Percentiles rank a stretch among this genome's conserved stretches.
phyloP scores from a whole-genome alignment of 2,113 vertebrate species.

The Callipepla californica region DNA sequence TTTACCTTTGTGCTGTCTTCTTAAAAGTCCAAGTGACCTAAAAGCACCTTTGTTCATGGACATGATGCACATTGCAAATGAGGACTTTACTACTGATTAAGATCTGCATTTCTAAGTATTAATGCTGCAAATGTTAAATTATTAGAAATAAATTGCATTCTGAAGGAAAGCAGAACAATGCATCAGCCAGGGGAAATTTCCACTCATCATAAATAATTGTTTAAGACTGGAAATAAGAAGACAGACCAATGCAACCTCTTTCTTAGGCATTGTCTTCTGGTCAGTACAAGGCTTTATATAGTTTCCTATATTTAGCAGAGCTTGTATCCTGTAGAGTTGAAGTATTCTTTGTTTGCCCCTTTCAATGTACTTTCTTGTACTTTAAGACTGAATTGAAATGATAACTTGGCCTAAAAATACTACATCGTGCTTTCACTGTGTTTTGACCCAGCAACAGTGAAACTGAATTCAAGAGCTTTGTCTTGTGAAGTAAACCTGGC shows the following conservation, averaged over 20 bases:
- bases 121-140: neutral
- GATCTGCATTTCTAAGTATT: neutral
- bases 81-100: neutral
- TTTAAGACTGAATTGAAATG: neutral
- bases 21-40: neutral
- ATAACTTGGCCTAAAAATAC: neutral
- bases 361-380: neutral
- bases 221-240: neutral
- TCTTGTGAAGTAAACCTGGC: neutral
- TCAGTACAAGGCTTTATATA: neutral
- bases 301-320: neutral
- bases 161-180: neutral
- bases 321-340: neutral
- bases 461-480: neutral
- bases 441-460: neutral
- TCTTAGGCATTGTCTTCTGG: neutral
- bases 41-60: neutral
- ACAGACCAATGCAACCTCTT: neutral
- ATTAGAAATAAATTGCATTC: neutral
- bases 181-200: neutral
- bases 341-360: neutral
- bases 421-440: neutral
- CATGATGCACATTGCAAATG: neutral
- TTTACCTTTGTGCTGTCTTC: neutral
- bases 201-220: neutral